Evolutionary conservation across 1,140 invertebrate genomes (phyloP).

Genomic region (Atta cephalotes): DNA sequence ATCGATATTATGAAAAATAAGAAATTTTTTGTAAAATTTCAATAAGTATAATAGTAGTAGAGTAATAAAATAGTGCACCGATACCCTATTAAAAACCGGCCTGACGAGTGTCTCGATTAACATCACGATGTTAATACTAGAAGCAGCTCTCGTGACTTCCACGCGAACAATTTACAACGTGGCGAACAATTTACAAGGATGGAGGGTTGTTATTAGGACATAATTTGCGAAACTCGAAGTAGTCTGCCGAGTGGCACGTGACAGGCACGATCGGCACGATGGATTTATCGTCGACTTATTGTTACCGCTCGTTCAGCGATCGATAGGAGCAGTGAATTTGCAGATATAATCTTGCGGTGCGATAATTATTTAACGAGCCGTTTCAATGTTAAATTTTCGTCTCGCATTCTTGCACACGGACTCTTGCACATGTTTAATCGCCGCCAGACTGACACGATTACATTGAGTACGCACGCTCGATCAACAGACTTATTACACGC

Average conservation of each 20-base stretch:
- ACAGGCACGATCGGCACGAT: conserved; percentile 3
- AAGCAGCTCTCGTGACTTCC: neutral
- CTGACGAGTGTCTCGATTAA: conserved; percentile 40
- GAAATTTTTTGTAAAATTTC: neutral
- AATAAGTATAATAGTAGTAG: neutral
- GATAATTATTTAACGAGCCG: conserved; percentile 55
- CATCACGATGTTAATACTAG: conserved; percentile 2
- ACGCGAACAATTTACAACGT: conserved; percentile 27
- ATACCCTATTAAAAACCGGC: conserved; percentile 7
- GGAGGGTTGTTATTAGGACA: conserved; percentile 33
- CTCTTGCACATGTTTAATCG: neutral
- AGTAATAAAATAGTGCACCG: conserved; percentile 13
- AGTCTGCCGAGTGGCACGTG: neutral
- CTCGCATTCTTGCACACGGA: neutral
- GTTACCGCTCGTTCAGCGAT: conserved; percentile 46
- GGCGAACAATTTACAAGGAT: conserved; percentile 24
- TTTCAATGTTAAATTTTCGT: conserved; percentile 18
- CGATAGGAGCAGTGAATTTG: neutral
- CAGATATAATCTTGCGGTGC: conserved; percentile 8
- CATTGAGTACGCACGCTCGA: neutral
- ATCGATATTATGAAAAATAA: neutral
- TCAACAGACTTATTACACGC: conserved; percentile 34
- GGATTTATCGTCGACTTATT: conserved; percentile 49
- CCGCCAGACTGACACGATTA: neutral
- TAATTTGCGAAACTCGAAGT: conserved; percentile 38